A percentile compares a stretch with the other conserved stretches of the same genome.
Conservation (phyloP, 1,140 invertebrate species). For the Melanaphis sacchari region DNA sequence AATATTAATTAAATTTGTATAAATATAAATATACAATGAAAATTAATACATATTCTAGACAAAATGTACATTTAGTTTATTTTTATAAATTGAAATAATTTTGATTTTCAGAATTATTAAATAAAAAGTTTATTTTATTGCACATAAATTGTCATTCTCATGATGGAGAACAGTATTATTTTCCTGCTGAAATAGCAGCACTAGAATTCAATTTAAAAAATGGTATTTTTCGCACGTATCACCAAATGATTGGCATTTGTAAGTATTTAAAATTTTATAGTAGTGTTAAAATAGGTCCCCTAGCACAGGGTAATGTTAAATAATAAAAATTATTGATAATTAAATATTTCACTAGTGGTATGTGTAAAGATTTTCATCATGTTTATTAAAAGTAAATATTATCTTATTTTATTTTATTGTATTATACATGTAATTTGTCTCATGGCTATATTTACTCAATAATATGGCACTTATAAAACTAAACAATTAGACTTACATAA, state of each 20-base stretch:
- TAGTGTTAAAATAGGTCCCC: not conserved
- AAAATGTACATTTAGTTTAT: not conserved
- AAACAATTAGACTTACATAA: no score
- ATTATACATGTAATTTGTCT: no score
- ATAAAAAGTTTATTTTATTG: conserved; percentile 20
- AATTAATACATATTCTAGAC: no score
- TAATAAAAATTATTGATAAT: not conserved
- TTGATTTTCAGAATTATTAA: conserved; percentile 27
- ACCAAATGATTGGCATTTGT: conserved; percentile 33
- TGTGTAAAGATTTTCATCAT: no score
- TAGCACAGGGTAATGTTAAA: not conserved
- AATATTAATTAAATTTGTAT: not conserved
- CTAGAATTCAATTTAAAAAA: conserved; percentile 16
- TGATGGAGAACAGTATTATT: conserved; percentile 29
- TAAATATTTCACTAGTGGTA: not conserved
- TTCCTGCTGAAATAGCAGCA: conserved; percentile 48
- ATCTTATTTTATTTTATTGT: no score
- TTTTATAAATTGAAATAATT: not conserved
- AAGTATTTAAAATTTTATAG: conserved; percentile 11
- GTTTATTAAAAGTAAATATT: no score
- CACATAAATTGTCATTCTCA: conserved; percentile 28
- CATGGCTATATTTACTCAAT: no score
- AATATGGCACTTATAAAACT: no score
- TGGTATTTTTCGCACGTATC: not conserved
- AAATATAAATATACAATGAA: no score